Conservation (phyloP, 2,797 vertebrate species). For the Amblyopsis hoosieri region DNA sequence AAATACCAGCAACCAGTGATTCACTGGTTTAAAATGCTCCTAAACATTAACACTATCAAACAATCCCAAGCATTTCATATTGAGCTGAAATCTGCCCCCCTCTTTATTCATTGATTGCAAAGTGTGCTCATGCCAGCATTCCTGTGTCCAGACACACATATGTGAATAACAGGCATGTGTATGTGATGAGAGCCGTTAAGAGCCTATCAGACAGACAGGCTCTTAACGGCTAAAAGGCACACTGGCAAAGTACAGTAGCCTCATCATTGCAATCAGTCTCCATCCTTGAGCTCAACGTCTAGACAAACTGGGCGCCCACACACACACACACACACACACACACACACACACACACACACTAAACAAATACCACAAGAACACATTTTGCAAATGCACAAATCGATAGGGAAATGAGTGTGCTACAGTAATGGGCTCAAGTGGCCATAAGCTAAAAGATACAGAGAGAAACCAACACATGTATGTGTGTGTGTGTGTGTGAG, state of each 20-base stretch:
- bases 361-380: conserved; percentile 31
- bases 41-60: conserved; percentile 29
- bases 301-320: conserved; percentile 40
- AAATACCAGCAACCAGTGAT: conserved; percentile 6
- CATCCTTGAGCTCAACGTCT: conserved; percentile 7
- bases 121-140: conserved; percentile 16
- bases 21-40: conserved; percentile 12
- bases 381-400: conserved; percentile 36
- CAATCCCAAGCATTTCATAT: conserved; percentile 7
- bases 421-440: conserved; percentile 40
- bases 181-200: conserved; percentile 41
- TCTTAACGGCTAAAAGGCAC: conserved; percentile 48
- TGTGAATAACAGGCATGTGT: conserved; percentile 38
- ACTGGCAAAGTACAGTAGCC: conserved; percentile 44
- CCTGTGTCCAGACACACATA: conserved; percentile 24
- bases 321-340: too few species aligned
- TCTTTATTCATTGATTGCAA: conserved; percentile 28
- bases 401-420: conserved; percentile 23
- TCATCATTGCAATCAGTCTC: conserved; percentile 37
- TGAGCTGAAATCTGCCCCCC: too few species aligned
- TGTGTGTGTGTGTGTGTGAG: conserved; percentile 21
- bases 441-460: conserved; percentile 34
- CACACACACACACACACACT: conserved; percentile 51
- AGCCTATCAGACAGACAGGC: conserved; percentile 68
- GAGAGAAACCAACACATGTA: neutral